Evolutionary conservation across 2,797 vertebrate genomes (phyloP), one percentile per base, ranked within the genome.

Genomic region (Austrolebias charrua): DNA sequence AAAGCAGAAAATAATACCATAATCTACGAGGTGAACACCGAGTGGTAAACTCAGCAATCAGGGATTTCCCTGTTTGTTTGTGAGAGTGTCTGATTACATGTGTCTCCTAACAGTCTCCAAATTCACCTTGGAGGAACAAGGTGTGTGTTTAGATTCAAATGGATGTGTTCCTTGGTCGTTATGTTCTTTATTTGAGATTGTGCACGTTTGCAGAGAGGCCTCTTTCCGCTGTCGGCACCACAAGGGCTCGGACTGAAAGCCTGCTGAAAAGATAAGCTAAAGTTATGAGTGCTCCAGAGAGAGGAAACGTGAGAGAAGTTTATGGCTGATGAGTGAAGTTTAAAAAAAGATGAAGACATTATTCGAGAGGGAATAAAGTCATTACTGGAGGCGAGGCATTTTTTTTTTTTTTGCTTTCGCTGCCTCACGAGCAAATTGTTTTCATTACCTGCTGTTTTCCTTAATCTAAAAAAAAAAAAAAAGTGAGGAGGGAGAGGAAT

Each of bases 231-330:
- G 69, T 74, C 81, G 83, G 61, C 63, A 75, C 69, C 82, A 54
- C 66, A 55, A 62, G 55, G 62, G 29, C 63, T 76, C 1, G 44
- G 80, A 86, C 73, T 82, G 81, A 89, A 89, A 86, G 78, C 70
- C 73, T 85, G 86, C 87, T 83, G 73, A 90, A 88, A 89, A 85
- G 73, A 86, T 89, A 86, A 86, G 79, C 74, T 61, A 52, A 72
- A 82, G 76, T 80, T 82, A 85, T 88, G 80, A 87, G 87, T 81
- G 76, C 75, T 63, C 66, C 29, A 20, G 73, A 79, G 73, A 74
- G 66, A 51, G 46, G 31, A 28, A 40, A 40, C 64, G 58, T 7
- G 55, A 38, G 35, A 74, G 29, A 71, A 57, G 63, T 75, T 74
- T 75, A 75, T 55, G 71, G 66, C 33, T 45, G 56, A 85, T 80